phyloP scores from a whole-genome alignment of 1,140 invertebrate species.

The Zaprionus taronus region DNA sequence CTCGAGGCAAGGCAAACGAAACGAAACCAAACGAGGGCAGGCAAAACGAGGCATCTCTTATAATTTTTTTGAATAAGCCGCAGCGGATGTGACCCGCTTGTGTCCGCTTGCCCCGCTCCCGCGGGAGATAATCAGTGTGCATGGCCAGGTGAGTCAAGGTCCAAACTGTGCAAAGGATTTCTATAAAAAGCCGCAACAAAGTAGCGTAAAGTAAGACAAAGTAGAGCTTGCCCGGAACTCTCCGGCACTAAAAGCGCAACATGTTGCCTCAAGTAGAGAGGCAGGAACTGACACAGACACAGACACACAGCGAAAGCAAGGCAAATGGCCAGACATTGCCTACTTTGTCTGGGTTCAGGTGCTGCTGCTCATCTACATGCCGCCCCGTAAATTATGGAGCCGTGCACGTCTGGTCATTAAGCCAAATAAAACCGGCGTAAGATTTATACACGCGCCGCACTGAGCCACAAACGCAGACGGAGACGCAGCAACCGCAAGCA shows the following conservation, averaged over 20 bases:
- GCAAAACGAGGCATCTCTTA: conserved; percentile 32
- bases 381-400: conserved; percentile 78
- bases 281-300: conserved; percentile 22
- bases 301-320: conserved; percentile 15
- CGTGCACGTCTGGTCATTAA: conserved; percentile 84
- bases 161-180: conserved; percentile 70
- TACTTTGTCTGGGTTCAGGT: conserved; percentile 66
- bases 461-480: conserved; percentile 21
- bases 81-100: conserved; percentile 35
- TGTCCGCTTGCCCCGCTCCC: not conserved
- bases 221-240: conserved; percentile 40
- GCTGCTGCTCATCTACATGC: conserved; percentile 71
- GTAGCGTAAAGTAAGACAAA: conserved; percentile 81
- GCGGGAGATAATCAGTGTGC: conserved; percentile 61
- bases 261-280: conserved; percentile 78
- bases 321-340: conserved; percentile 60
- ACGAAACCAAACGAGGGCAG: not conserved
- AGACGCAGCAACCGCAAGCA: conserved; percentile 11
- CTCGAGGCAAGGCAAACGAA: conserved; percentile 17
- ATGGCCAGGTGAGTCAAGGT: conserved; percentile 52
- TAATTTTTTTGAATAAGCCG: conserved; percentile 49
- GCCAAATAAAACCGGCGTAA: conserved; percentile 84
- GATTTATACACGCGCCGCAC: conserved; percentile 79
- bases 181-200: conserved; percentile 81
- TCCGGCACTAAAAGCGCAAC: conserved; percentile 74